Percentiles rank a stretch among this genome's conserved stretches.
phyloP scores from a whole-genome alignment of 2,797 vertebrate genomes.

The Jordanella pulchra region DNA sequence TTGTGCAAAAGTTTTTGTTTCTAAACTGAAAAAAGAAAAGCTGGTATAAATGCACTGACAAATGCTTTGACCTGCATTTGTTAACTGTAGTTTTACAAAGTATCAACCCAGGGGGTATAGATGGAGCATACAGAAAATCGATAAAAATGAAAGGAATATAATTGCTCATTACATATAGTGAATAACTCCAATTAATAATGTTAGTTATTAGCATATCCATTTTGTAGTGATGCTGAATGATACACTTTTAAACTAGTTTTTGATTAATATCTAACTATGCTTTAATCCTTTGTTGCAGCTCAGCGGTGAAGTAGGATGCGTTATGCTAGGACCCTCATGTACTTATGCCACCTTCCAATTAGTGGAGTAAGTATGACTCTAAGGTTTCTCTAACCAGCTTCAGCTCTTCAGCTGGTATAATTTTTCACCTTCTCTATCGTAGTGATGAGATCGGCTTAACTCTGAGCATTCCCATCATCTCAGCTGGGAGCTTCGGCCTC shows the following conservation, averaged over 20 bases:
- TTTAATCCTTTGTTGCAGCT: constrained; percentile 48
- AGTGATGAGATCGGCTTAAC: constrained; percentile 82
- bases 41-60: too few species aligned
- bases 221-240: neutral
- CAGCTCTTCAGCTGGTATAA: neutral
- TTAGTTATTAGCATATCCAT: too few species aligned
- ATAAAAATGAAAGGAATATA: too few species aligned
- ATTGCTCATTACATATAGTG: too few species aligned
- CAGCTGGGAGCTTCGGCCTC: constrained; percentile 94
- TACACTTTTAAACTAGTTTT: neutral
- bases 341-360: constrained; percentile 93
- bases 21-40: too few species aligned
- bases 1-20: too few species aligned
- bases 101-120: too few species aligned
- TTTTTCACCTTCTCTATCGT: constrained; percentile 15
- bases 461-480: constrained; percentile 89
- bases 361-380: constrained; percentile 87
- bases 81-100: too few species aligned
- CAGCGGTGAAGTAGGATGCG: constrained; percentile 79
- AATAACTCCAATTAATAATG: too few species aligned
- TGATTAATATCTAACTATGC: neutral
- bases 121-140: too few species aligned
- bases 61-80: neutral
- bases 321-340: constrained; percentile 90
- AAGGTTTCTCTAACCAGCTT: neutral